Evolutionary conservation across 35 echinoderm and acorn worm species (phyloP).

Genomic region (Diadema setosum): DNA sequence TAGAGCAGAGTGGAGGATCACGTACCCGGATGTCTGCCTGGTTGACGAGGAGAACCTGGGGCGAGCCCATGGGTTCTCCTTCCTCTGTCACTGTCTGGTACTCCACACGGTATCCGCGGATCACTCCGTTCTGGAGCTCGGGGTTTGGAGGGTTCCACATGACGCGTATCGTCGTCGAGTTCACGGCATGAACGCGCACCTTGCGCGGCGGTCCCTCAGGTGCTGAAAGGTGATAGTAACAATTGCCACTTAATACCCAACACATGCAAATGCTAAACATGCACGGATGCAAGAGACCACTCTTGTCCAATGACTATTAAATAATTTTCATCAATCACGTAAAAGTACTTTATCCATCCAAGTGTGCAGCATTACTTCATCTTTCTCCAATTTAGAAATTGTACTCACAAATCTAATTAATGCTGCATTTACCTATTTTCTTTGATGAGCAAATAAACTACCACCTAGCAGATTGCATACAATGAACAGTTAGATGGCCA

Average conservation of each 20-base stretch:
- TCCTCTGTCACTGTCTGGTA: constrained; percentile 51
- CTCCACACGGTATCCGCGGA: constrained; percentile 81
- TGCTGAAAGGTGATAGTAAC: constrained; percentile 32
- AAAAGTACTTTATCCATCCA: too few species aligned
- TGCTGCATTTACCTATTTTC: too few species aligned
- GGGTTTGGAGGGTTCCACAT: constrained; percentile 58
- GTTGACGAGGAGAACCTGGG: constrained; percentile 20
- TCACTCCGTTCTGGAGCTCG: constrained; percentile 62
- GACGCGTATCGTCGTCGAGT: constrained; percentile 79
- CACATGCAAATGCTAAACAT: too few species aligned
- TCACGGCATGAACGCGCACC: constrained; percentile 63
- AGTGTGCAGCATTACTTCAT: too few species aligned
- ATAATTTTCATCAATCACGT: too few species aligned
- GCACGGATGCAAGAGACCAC: too few species aligned
- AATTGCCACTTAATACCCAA: neutral
- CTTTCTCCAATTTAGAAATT: too few species aligned
- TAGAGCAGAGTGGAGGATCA: neutral
- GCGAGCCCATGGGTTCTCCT: neutral
- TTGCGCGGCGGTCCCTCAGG: constrained; percentile 85
- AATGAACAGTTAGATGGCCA: too few species aligned
- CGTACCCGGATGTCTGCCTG: constrained; percentile 54
- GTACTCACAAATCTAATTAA: too few species aligned
- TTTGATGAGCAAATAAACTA: too few species aligned
- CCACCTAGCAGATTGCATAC: too few species aligned
- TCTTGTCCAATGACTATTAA: too few species aligned